Evolutionary conservation across 2,113 vertebrate genomes (phyloP), one percentile per base, ranked within the genome.

Genomic region (Limnothrissa miodon): DNA sequence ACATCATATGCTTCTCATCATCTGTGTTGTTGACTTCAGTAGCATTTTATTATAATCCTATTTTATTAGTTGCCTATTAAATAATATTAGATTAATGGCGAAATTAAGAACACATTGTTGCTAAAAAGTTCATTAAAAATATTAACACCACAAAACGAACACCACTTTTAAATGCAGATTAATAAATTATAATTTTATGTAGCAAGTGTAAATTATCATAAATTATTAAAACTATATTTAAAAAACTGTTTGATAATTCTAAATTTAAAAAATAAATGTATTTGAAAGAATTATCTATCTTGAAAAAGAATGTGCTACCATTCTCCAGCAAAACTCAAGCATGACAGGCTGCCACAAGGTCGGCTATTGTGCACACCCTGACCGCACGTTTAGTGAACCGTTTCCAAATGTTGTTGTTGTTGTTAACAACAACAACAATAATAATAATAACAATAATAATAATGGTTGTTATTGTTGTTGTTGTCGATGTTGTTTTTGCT

Each of bases 1-100:
- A 80, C 88, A 91, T 82, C 88, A 84, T 62, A 82, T 66, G 83
- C 39, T 42, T 42, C 42, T 45, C 29, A 74, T 11, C 66, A 74
- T 74, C 29, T 36, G 29, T 13, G 62, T 11, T 17, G 66, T 36
- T 29, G 33, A 13, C 2, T 33, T 70, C 13, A 15, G 62, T 29
- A 33, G 29, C 29, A 13, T 29, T 70, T 13, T 15, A 36, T 70
- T 36, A 70, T 17, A 74, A 8, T 42, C 42, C 6, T 2, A 42
- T 42, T 70, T 13, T 15, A 36, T 70, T 36, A 70, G 36, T 36
- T 7, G 59, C 33, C 33, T 74, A 29, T 74, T 15, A 36, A 66
- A 66, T 66, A 48, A 15, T 29, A 13, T 74, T 74, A 74, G 10
- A 74, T 74, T 21, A 29, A 74, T 4, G 1, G 15, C 36, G 29